A percentile compares a stretch with the other conserved stretches of the same genome.
Evolutionary conservation across 2,797 vertebrate genomes (phyloP).

Genomic region (Chaetophractus vellerosus): DNA sequence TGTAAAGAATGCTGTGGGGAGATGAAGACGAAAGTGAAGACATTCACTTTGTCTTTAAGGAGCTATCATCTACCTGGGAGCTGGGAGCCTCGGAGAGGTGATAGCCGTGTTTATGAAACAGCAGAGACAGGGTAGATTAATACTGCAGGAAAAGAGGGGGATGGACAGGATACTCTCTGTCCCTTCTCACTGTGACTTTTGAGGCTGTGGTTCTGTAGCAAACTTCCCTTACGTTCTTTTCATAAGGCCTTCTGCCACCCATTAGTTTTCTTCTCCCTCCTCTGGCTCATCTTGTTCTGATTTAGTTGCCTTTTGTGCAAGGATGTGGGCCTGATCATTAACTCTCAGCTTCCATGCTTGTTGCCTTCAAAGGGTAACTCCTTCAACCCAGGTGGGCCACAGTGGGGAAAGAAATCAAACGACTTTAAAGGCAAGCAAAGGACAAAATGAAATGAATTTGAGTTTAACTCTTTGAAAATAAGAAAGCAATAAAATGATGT

Average conservation of each 20-base stretch:
- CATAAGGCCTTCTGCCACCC: background rate
- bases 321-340: slow-evolving; percentile 16
- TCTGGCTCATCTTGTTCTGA: background rate
- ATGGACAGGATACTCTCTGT: background rate
- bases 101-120: background rate
- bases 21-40: slow-evolving; percentile 31
- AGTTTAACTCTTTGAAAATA: slow-evolving; percentile 54
- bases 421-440: background rate
- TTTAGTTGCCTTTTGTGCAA: background rate
- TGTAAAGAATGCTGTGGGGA: background rate
- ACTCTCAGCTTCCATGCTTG: background rate
- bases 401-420: background rate
- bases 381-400: background rate
- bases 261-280: background rate
- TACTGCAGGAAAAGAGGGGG: background rate
- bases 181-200: background rate
- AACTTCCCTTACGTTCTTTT: background rate
- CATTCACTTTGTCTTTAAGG: background rate
- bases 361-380: slow-evolving; percentile 15
- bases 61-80: slow-evolving; percentile 17
- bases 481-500: slow-evolving; percentile 7
- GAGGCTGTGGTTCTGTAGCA: background rate
- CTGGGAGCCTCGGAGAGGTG: background rate
- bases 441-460: slow-evolving; percentile 1
- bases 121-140: slow-evolving; percentile 10